Conservation (phyloP, 2,888 invertebrate genomes). For the Meandrusa payeni region DNA sequence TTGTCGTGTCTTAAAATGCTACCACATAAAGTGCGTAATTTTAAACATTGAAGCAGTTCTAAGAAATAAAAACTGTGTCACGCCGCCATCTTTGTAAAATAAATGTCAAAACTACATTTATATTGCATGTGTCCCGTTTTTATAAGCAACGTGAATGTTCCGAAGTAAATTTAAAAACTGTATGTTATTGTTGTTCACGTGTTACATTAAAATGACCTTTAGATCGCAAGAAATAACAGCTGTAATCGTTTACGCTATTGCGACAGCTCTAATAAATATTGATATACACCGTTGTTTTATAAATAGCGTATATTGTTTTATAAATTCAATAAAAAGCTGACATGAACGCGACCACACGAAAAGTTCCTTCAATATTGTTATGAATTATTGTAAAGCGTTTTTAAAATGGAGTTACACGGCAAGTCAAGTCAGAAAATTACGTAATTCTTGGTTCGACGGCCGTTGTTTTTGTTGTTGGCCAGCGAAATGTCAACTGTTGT, state of each 20-base stretch:
- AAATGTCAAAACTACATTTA: conserved; percentile 13
- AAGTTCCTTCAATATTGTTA: not conserved
- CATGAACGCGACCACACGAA: conserved; percentile 15
- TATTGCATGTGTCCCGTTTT: conserved; percentile 11
- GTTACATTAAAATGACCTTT: conserved; percentile 2
- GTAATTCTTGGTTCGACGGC: too few relatives aligned
- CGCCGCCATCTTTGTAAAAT: conserved; percentile 3
- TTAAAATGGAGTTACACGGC: too few relatives aligned
- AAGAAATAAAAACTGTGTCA: too few relatives aligned
- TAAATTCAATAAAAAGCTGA: conserved; percentile 14
- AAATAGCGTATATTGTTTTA: conserved; percentile 14
- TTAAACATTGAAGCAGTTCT: too few relatives aligned
- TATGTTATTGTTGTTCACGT: conserved; percentile 1
- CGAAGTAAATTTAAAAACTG: conserved; percentile 1
- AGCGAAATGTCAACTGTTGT: too few relatives aligned
- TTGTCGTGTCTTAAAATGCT: too few relatives aligned
- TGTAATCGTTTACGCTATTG: too few relatives aligned
- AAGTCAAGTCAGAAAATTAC: too few relatives aligned
- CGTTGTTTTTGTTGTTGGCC: too few relatives aligned
- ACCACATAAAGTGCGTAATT: too few relatives aligned
- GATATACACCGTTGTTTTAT: conserved; percentile 6
- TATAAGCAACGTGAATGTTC: conserved; percentile 1
- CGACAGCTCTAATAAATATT: conserved; percentile 10
- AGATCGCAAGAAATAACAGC: too few relatives aligned
- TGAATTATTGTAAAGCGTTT: conserved; percentile 14